Conservation (phyloP, 2,888 invertebrate genomes). For the Tuberolachnus salignus region DNA sequence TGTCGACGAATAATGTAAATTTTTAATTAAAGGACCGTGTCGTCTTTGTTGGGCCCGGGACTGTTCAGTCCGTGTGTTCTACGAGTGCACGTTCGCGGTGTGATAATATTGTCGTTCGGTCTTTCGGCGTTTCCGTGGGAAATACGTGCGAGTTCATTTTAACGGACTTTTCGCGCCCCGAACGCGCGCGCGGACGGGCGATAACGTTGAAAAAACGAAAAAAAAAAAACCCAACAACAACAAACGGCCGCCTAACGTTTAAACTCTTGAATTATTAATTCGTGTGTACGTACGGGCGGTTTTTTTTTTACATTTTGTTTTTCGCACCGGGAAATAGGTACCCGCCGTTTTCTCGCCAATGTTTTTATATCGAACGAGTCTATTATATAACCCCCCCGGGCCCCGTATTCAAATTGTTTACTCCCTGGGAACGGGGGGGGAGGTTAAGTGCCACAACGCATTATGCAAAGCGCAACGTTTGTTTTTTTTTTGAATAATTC, state of each 20-base stretch:
- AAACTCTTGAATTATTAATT: slow-evolving; percentile 47
- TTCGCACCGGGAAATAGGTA: slow-evolving; percentile 15
- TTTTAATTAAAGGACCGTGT: too few species aligned
- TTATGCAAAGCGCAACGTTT: slow-evolving; percentile 26
- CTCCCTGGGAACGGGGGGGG: too few species aligned
- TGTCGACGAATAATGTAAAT: too few species aligned
- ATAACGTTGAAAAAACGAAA: slow-evolving; percentile 38
- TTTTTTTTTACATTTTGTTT: slow-evolving; percentile 2
- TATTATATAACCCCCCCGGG: too few species aligned
- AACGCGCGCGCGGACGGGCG: background rate
- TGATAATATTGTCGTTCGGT: too few species aligned
- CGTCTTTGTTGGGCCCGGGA: too few species aligned
- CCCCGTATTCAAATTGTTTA: too few species aligned
- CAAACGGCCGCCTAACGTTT: slow-evolving; percentile 37
- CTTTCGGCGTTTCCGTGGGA: too few species aligned
- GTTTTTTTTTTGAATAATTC: slow-evolving; percentile 18
- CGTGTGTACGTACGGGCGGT: background rate
- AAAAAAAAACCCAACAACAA: too few species aligned
- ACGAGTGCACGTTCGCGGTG: too few species aligned
- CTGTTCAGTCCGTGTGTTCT: too few species aligned
- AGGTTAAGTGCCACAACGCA: background rate
- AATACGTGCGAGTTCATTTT: too few species aligned
- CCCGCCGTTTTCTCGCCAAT: background rate
- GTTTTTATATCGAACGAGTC: slow-evolving; percentile 24
- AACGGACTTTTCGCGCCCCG: background rate